Conservation (phyloP, 2,888 invertebrate genomes). For the Epicampocera succincta region DNA sequence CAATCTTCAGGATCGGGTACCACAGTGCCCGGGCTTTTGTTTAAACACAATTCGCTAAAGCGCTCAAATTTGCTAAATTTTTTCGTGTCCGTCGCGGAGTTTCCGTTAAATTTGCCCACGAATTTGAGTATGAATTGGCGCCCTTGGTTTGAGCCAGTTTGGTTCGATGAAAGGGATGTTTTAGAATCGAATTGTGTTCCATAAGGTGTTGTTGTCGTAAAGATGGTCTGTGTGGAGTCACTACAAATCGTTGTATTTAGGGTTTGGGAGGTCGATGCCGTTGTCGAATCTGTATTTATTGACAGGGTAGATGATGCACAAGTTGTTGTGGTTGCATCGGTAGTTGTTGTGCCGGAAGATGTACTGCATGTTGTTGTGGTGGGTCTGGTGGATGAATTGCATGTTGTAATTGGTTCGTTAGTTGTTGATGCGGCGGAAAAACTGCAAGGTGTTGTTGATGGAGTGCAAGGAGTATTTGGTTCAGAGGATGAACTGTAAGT, state of each 20-base stretch:
- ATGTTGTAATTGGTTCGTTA: background rate
- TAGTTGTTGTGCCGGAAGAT: background rate
- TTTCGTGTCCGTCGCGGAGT: background rate
- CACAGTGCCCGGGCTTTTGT: conserved; percentile 16
- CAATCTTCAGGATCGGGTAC: conserved; percentile 42
- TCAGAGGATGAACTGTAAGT: background rate
- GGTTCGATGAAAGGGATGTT: too few species aligned
- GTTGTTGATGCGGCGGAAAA: background rate
- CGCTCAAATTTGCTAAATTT: background rate
- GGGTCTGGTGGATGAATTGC: too few species aligned
- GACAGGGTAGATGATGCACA: background rate
- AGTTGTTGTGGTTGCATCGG: background rate
- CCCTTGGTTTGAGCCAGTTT: too few species aligned
- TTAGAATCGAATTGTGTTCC: too few species aligned
- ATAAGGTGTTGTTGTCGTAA: too few species aligned
- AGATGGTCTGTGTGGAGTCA: background rate
- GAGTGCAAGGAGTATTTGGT: background rate
- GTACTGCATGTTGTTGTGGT: background rate
- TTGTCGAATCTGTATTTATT: background rate
- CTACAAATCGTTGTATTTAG: background rate
- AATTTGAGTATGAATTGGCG: too few species aligned
- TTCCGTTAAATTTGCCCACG: too few species aligned
- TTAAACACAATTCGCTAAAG: conserved; percentile 7
- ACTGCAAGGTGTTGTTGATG: background rate
- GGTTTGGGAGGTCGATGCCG: background rate